Percentiles rank a stretch among this genome's conserved stretches.
Evolutionary conservation across 2,888 invertebrate genomes (phyloP).

Genomic region (Pyrochroa serraticornis): DNA sequence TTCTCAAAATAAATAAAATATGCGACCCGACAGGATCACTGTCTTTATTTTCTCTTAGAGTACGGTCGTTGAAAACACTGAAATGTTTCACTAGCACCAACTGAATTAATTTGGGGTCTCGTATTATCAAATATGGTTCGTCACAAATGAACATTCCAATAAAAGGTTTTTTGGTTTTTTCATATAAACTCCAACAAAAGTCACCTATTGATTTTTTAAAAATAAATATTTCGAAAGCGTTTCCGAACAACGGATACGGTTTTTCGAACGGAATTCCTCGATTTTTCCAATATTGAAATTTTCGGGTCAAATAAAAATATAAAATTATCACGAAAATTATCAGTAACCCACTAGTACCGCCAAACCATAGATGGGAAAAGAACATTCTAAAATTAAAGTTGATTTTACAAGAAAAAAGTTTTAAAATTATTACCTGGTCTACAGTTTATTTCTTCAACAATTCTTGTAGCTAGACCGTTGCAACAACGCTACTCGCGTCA

Average conservation of each 20-base stretch:
- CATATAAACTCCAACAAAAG: conserved; percentile 18
- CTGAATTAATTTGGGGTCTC: conserved; percentile 58
- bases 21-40: conserved; percentile 55
- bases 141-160: conserved; percentile 58
- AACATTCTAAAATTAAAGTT: conserved; percentile 19
- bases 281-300: conserved; percentile 57
- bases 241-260: conserved; percentile 57
- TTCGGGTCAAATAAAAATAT: conserved; percentile 51
- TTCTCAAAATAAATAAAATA: conserved; percentile 55
- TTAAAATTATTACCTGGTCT: too few relatives aligned
- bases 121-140: conserved; percentile 55
- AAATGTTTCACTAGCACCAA: conserved; percentile 57
- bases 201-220: conserved; percentile 47
- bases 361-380: conserved; percentile 21
- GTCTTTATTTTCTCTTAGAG: conserved; percentile 53
- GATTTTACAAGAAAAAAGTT: too few relatives aligned
- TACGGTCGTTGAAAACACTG: conserved; percentile 57
- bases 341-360: conserved; percentile 22
- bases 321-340: conserved; percentile 32
- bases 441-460: too few relatives aligned
- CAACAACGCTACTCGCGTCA: too few relatives aligned
- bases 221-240: conserved; percentile 51
- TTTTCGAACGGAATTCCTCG: conserved; percentile 52
- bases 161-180: conserved; percentile 40
- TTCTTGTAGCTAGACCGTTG: too few relatives aligned